A percentile compares a stretch with the other conserved stretches of the same genome.
These are phyloP conservation scores for Hirudo medicinalis DNA, from an alignment of 1,140 invertebrate species.

Conservation along the genomic window DNA sequence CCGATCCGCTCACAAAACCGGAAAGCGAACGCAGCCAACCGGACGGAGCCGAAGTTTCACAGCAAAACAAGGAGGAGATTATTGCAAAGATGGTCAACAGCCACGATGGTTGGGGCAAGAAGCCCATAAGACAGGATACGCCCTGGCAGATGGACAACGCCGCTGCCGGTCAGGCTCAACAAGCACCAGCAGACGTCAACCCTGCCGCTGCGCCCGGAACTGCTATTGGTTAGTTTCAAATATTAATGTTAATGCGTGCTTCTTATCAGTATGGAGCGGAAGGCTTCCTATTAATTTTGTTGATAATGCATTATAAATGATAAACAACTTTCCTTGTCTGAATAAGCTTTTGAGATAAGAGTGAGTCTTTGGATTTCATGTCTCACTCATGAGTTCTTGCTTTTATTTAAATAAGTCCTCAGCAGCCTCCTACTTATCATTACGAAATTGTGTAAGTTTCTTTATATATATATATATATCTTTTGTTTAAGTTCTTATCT, in stretches of 20 bases:
- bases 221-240: background rate
- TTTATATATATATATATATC: no score
- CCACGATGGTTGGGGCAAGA: constrained; percentile 18
- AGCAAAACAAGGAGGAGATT: constrained; percentile 16
- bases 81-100: constrained; percentile 19
- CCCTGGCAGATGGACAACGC: constrained; percentile 10
- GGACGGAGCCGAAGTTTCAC: constrained; percentile 16
- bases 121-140: constrained; percentile 17
- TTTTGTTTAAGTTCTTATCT: no score
- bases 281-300: background rate
- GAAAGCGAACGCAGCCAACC: constrained; percentile 14
- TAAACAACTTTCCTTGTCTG: background rate
- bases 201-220: background rate
- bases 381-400: no score
- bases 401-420: no score
- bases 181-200: background rate
- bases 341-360: background rate
- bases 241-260: background rate
- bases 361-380: no score
- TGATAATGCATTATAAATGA: background rate
- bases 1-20: background rate
- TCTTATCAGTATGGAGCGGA: background rate
- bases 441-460: no score
- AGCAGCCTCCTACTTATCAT: no score
- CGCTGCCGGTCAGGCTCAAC: background rate